Conservation (phyloP, 1,140 invertebrate genomes). For the Bombus breviceps region DNA sequence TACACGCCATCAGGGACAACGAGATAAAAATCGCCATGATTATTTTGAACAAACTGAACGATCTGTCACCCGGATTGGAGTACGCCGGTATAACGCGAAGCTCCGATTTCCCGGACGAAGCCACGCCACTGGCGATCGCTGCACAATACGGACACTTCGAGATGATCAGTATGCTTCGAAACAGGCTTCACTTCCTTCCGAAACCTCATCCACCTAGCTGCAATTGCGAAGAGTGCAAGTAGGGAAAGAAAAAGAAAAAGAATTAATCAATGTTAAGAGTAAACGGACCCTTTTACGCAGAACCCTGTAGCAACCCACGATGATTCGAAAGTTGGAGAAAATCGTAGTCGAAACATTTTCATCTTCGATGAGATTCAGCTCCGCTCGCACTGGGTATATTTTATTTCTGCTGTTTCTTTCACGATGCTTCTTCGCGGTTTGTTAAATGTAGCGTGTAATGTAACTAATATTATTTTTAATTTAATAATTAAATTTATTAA, state of each 20-base stretch:
- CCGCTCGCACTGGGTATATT: no score
- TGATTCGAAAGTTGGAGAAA: no score
- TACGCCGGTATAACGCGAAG: conserved; percentile 81
- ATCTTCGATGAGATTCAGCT: no score
- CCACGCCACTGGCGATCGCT: conserved; percentile 89
- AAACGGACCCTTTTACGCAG: no score
- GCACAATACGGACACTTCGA: conserved; percentile 88
- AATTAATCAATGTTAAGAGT: no score
- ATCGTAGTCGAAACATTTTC: no score
- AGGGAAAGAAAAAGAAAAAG: conserved; percentile 22
- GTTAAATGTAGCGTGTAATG: no score
- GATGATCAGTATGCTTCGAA: conserved; percentile 86
- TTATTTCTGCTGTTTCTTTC: no score
- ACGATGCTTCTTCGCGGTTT: no score
- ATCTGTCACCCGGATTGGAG: conserved; percentile 81
- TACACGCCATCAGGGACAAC: conserved; percentile 84
- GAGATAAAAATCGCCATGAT: conserved; percentile 80
- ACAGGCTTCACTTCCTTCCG: conserved; percentile 80
- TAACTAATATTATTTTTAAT: no score
- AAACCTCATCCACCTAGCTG: conserved; percentile 86
- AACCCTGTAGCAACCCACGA: no score
- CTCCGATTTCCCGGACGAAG: conserved; percentile 86
- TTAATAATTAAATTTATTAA: no score
- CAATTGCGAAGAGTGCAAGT: conserved; percentile 84
- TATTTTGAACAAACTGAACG: conserved; percentile 81